Base-by-base conservation (phyloP, 2,113 vertebrate genomes). In the Vidua chalybeata region DNA sequence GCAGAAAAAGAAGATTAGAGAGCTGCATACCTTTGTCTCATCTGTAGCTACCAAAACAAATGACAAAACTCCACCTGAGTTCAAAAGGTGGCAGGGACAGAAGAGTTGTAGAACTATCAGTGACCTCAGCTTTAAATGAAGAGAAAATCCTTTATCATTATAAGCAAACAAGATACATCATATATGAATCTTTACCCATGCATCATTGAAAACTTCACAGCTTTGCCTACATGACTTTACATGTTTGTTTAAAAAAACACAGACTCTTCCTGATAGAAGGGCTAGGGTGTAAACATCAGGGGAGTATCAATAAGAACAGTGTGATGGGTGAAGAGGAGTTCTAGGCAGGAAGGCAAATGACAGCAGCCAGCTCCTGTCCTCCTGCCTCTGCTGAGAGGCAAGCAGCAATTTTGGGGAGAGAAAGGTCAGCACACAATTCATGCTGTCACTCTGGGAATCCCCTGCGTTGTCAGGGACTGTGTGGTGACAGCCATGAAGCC, bases 371-470 rank as follows among this genome's bases (percentile, higher is more conserved):
- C 35, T 76, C 64, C 55, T 76, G 13, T 71, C 78, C 81, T 31
- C 46, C 63, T 49, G 68, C 51, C 68, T 62, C 45, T 87, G 82
- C 55, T 12, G 23, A 92, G 85, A 6, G 43, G 79, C 80, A 66
- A 83, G 83, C 30, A 54, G 73, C 56, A 89, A 84, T 72, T 67
- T 54, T 48, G 71, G 84, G 18, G 69, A 84, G 72, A 77, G 52
- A 91, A 87, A 94, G 93, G 88, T 91, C 94, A 87, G 41, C 2
- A 1, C 43, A 41, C 89, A 56, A 94, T 92, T 95, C 93, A 95
- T 59, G 77, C 71, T 94, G 92, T 61, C 91, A 91, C 92, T 93
- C 87, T 89, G 85, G 92, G 86, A 87, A 77, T 90, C 85, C 62
- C 84, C 64, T 11, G 63, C 10, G 13, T 95, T 95, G 94, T 94